Percentiles rank a stretch among this genome's conserved stretches.
Conservation (phyloP, 2,797 vertebrate species). For the Clarias fuscus region DNA sequence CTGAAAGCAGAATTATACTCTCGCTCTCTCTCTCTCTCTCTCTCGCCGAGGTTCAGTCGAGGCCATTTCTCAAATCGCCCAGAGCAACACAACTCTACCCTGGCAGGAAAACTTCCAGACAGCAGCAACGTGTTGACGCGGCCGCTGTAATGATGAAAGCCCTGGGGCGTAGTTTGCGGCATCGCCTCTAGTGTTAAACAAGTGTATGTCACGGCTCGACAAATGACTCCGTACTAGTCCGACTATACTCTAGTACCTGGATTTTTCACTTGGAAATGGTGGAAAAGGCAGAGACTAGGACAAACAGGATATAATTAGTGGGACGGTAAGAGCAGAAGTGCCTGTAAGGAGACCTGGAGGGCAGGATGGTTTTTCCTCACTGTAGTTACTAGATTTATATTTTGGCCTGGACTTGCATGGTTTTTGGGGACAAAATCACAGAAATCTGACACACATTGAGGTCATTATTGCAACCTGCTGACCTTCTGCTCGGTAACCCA, state of each 20-base stretch:
- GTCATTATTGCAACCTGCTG: neutral
- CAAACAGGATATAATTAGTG: conserved; percentile 47
- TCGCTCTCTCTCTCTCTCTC: too few species aligned
- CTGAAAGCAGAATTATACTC: too few species aligned
- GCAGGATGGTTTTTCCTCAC: neutral
- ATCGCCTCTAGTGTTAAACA: conserved; percentile 40
- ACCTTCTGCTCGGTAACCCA: too few species aligned
- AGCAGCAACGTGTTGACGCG: conserved; percentile 65
- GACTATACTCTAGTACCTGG: neutral
- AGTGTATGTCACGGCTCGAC: neutral
- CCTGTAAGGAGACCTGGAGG: conserved; percentile 29
- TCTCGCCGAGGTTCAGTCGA: conserved; percentile 54
- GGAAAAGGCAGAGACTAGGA: conserved; percentile 42
- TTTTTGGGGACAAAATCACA: too few species aligned
- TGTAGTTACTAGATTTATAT: neutral
- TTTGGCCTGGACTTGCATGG: neutral
- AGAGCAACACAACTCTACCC: conserved; percentile 44
- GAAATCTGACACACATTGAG: neutral
- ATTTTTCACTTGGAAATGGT: neutral
- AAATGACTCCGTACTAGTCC: conserved; percentile 1
- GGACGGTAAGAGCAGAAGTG: conserved; percentile 1
- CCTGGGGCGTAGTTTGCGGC: conserved; percentile 12
- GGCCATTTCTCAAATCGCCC: conserved; percentile 70
- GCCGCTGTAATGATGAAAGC: conserved; percentile 35
- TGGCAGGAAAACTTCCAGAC: conserved; percentile 61